Evolutionary conservation across 2,888 invertebrate genomes (phyloP).

Genomic region (Aricia artaxerxes): DNA sequence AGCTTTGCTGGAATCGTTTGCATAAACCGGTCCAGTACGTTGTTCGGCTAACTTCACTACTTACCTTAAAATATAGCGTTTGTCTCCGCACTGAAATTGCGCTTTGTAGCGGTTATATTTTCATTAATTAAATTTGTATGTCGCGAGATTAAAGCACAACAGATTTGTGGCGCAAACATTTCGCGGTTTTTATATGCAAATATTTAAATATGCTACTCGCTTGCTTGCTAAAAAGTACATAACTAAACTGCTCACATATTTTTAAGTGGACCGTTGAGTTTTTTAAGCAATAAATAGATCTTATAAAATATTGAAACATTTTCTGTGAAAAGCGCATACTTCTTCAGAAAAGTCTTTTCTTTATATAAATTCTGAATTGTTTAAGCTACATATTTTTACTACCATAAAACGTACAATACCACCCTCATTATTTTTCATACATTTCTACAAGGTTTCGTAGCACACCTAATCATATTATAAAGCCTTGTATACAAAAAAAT

Average conservation of each 20-base stretch:
- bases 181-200: background rate
- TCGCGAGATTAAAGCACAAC: constrained; percentile 11
- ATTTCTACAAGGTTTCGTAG: no score
- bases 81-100: constrained; percentile 9
- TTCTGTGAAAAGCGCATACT: no score
- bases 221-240: background rate
- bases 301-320: no score
- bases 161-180: background rate
- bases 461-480: no score
- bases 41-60: constrained; percentile 8
- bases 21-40: constrained; percentile 19
- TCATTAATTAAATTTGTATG: constrained; percentile 19
- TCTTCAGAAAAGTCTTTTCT: no score
- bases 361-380: no score
- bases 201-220: background rate
- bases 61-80: constrained; percentile 11
- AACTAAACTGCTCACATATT: no score
- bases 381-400: no score
- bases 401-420: no score
- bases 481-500: background rate
- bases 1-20: constrained; percentile 11
- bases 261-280: no score
- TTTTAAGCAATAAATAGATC: no score
- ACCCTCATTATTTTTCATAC: no score
- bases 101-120: constrained; percentile 8